These are phyloP conservation scores for Ptilodon capucinus DNA, from an alignment of 2,888 invertebrate genomes.

Conservation along the genomic window DNA sequence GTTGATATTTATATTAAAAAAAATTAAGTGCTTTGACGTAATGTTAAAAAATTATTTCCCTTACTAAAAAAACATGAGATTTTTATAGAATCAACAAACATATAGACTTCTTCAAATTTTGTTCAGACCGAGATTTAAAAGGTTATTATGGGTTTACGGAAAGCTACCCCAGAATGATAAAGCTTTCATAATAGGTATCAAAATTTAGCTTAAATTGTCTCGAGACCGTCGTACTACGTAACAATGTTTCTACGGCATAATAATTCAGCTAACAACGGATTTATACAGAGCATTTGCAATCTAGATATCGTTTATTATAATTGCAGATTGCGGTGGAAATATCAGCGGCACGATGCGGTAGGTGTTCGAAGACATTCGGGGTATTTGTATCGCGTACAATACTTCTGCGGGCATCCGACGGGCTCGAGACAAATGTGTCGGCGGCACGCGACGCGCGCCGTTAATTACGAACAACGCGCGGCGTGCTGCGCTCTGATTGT, in stretches of 20 bases:
- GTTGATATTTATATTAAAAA: too few species aligned
- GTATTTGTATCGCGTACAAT: conserved; percentile 78
- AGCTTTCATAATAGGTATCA: neutral
- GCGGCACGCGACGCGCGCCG: conserved; percentile 65
- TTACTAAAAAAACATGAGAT: too few species aligned
- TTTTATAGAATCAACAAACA: too few species aligned
- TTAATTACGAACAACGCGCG: conserved; percentile 73
- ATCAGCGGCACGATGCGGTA: conserved; percentile 53
- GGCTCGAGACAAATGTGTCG: conserved; percentile 70
- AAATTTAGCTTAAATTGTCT: neutral
- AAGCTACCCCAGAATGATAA: neutral
- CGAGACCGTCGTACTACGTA: conserved; percentile 11
- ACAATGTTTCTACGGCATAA: conserved; percentile 23
- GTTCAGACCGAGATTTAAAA: too few species aligned
- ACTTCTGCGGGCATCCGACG: conserved; percentile 76
- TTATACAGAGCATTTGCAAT: conserved; percentile 52
- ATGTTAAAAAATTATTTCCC: too few species aligned
- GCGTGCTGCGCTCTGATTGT: conserved; percentile 65
- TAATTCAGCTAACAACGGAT: conserved; percentile 41
- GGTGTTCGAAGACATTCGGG: conserved; percentile 75
- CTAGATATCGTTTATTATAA: conserved; percentile 67
- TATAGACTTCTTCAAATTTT: too few species aligned
- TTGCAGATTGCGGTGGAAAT: conserved; percentile 60
- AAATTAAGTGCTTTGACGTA: too few species aligned
- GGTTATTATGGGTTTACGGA: too few species aligned